Evolutionary conservation across 2,888 invertebrate species (phyloP), one percentile per base, ranked within the genome.

Genomic region (Idaea aversata): DNA sequence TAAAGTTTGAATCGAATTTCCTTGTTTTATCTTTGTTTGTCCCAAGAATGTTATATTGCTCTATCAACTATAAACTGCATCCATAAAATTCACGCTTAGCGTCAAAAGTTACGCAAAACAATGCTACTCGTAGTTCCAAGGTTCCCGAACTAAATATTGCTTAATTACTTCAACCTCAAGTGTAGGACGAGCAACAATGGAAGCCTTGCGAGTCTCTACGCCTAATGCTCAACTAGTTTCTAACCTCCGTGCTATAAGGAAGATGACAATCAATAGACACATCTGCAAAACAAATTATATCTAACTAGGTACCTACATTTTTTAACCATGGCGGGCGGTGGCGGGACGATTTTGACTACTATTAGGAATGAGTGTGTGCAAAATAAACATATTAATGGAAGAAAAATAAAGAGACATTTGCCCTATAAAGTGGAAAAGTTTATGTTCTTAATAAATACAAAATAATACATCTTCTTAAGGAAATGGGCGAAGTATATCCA

Each of bases 121-220:
- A 65, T 47, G 47, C 69, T 63, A 71, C 67, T 73, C 70, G 71
- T 63, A 74, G 72, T 76, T 68, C 78, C 86, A 88, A 91, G 88
- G 90, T 83, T 86, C 85, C 79, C 80, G 76, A 79, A 80, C 81
- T 80, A 79, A 84, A 85, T 83, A 84, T 88, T 88, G 84, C 85
- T 78, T 91, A 91, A 91, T 90, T 87, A 80, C 81, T 86, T 81
- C 80, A 88, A 85, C 88, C 86, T 87, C 81, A 68, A 79, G 70
- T 68, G 74, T 78, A 79, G 82, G 79, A 82, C 77, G 79, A 75
- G 76, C 75, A 86, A 88, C 86, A 88, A 88, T 87, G 79, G 86
- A 84, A 83, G 78, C 82, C 77, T 69, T 63, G 68, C 83, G 84
- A 85, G 87, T 83, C 80, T 78, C 77, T 77, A 72, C 72, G 67